phyloP scores from a whole-genome alignment of 2,888 invertebrate genomes.

The Agrilus mali region DNA sequence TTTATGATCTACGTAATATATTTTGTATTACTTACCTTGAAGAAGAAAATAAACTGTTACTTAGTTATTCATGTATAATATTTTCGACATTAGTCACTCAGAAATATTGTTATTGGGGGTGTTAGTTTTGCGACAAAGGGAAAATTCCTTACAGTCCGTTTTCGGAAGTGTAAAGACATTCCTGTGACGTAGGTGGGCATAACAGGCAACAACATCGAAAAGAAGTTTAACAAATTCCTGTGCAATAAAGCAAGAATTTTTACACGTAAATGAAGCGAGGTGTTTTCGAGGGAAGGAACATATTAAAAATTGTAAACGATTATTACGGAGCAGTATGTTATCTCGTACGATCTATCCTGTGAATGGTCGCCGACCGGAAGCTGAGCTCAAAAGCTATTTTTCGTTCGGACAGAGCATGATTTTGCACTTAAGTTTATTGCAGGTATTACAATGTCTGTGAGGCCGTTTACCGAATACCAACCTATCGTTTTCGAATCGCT shows the following conservation, averaged over 20 bases:
- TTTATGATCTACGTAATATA: too few species aligned
- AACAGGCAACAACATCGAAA: too few species aligned
- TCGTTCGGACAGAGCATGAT: constrained; percentile 27
- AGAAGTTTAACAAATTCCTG: constrained; percentile 6
- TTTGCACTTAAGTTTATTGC: constrained; percentile 34
- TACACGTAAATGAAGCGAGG: constrained; percentile 12
- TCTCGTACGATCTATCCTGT: constrained; percentile 13
- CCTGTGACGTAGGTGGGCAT: too few species aligned
- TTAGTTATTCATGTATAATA: too few species aligned
- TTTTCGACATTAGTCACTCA: too few species aligned
- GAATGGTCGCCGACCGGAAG: constrained; percentile 23
- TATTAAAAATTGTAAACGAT: constrained; percentile 12
- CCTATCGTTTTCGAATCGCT: too few species aligned
- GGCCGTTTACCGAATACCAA: constrained; percentile 10
- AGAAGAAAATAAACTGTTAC: too few species aligned
- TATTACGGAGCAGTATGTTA: constrained; percentile 10
- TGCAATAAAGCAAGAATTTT: constrained; percentile 11
- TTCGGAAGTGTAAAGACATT: too few species aligned
- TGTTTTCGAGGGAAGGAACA: constrained; percentile 8
- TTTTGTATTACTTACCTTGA: too few species aligned
- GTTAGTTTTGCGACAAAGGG: too few species aligned
- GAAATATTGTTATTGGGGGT: too few species aligned
- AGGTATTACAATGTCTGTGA: constrained; percentile 19
- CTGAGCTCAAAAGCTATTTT: constrained; percentile 21
- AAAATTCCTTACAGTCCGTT: too few species aligned